phyloP scores from a whole-genome alignment of 2,888 invertebrate species.

The Drosophila atroscutellata region DNA sequence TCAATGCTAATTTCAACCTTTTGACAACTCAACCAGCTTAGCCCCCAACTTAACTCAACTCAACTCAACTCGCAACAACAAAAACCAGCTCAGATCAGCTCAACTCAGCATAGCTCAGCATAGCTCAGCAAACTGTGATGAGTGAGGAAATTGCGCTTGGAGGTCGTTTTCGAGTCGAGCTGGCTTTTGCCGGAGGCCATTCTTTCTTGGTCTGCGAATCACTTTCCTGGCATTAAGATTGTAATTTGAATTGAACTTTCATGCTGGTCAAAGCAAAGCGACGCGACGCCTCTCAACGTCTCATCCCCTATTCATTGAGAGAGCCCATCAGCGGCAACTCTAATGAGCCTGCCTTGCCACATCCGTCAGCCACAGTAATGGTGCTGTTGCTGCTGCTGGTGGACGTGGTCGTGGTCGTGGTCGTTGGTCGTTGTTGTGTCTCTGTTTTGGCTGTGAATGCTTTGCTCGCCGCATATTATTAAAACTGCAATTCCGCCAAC shows the following conservation, averaged over 20 bases:
- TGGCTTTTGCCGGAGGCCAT: constrained; percentile 29
- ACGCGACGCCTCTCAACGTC: not conserved
- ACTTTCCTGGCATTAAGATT: constrained; percentile 72
- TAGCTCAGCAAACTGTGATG: constrained; percentile 17
- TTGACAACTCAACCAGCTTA: constrained; percentile 69
- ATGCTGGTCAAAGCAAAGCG: constrained; percentile 67
- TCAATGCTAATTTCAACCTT: constrained; percentile 78
- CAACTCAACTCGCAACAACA: not conserved
- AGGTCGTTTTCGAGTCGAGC: constrained; percentile 2
- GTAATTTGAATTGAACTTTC: constrained; percentile 79
- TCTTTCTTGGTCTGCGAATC: constrained; percentile 55
- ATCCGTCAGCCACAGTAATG: constrained; percentile 42
- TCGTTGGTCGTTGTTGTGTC: not conserved
- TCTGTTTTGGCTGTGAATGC: not conserved
- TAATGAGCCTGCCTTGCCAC: constrained; percentile 47
- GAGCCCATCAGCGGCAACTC: constrained; percentile 41
- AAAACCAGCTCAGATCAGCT: constrained; percentile 1
- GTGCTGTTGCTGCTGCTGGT: not conserved
- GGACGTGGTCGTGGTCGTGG: not conserved
- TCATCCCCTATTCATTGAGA: constrained; percentile 44
- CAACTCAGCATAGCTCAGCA: constrained; percentile 13
- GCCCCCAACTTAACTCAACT: not conserved
- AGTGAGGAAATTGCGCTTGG: constrained; percentile 23
- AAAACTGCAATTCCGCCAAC: constrained; percentile 41
- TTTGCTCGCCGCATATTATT: constrained; percentile 25